Conservation (phyloP, 2,113 vertebrate species). For the Anarrhichthys ocellatus region DNA sequence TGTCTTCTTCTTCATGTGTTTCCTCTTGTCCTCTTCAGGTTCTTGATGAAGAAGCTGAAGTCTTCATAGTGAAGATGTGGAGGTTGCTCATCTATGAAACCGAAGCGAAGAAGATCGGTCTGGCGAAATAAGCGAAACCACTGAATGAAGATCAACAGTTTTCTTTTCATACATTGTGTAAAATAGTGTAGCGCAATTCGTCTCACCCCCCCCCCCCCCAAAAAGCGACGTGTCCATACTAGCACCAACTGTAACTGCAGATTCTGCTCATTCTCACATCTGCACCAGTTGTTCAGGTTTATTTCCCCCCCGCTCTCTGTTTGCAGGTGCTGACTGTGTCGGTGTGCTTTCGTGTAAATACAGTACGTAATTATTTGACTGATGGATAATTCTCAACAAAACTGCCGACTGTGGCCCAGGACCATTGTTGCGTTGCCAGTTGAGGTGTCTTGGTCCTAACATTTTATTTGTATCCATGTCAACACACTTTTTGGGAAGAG, state of each 20-base stretch:
- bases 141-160: slow-evolving; percentile 38
- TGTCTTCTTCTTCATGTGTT: no score
- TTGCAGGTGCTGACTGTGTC: slow-evolving; percentile 53
- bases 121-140: slow-evolving; percentile 90
- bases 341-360: slow-evolving; percentile 61
- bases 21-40: slow-evolving; percentile 81
- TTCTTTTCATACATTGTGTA: slow-evolving; percentile 34
- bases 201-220: slow-evolving; percentile 31
- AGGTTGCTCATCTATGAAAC: slow-evolving; percentile 99
- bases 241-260: slow-evolving; percentile 36
- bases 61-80: slow-evolving; percentile 99
- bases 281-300: slow-evolving; percentile 32
- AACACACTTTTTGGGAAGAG: slow-evolving; percentile 14
- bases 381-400: slow-evolving; percentile 18
- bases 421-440: slow-evolving; percentile 11
- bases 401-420: slow-evolving; percentile 22
- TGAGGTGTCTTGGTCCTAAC: not conserved
- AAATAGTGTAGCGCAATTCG: slow-evolving; percentile 52
- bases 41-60: slow-evolving; percentile 99
- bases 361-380: slow-evolving; percentile 40
- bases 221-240: slow-evolving; percentile 30
- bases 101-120: slow-evolving; percentile 99
- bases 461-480: slow-evolving; percentile 24
- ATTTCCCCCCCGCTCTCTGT: slow-evolving; percentile 1
- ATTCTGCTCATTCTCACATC: slow-evolving; percentile 27